Evolutionary conservation across 2,113 vertebrate genomes (phyloP).

Genomic region (Oreochromis tanganicae): DNA sequence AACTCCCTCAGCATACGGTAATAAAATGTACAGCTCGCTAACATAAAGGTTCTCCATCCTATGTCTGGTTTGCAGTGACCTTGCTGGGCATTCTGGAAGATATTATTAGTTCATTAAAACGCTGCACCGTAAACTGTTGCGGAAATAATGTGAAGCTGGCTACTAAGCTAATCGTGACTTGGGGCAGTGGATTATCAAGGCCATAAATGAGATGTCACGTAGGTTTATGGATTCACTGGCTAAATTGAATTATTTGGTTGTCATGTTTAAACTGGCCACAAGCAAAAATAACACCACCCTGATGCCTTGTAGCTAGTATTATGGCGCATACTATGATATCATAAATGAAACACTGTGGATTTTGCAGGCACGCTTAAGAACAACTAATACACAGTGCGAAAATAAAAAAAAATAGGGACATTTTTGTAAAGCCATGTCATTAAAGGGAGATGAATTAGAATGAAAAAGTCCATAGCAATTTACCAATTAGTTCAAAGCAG

Average conservation of each 20-base stretch:
- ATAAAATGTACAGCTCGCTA: not conserved
- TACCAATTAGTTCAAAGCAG: conserved; percentile 5
- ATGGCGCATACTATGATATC: not conserved
- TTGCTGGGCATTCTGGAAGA: not conserved
- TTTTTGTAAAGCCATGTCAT: not conserved
- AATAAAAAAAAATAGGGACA: not conserved
- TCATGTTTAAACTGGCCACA: not conserved
- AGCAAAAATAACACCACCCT: not conserved
- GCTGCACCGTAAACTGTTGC: not conserved
- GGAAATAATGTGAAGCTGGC: conserved; percentile 11
- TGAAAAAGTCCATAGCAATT: not conserved
- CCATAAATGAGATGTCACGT: conserved; percentile 1
- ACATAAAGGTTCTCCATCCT: not conserved
- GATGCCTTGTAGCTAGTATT: not conserved
- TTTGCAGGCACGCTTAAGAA: not conserved
- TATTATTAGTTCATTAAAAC: conserved; percentile 16
- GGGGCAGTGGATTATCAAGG: conserved; percentile 15
- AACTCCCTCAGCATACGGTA: not conserved
- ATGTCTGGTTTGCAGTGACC: not conserved
- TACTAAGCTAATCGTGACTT: conserved; percentile 12
- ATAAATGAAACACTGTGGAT: not conserved
- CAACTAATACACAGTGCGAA: not conserved
- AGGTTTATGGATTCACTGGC: conserved; percentile 12
- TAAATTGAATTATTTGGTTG: conserved; percentile 13
- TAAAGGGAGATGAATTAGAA: not conserved